Evolutionary conservation across 2,888 invertebrate species (phyloP), one percentile per base, ranked within the genome.

Genomic region (Synergus gifuensis): DNA sequence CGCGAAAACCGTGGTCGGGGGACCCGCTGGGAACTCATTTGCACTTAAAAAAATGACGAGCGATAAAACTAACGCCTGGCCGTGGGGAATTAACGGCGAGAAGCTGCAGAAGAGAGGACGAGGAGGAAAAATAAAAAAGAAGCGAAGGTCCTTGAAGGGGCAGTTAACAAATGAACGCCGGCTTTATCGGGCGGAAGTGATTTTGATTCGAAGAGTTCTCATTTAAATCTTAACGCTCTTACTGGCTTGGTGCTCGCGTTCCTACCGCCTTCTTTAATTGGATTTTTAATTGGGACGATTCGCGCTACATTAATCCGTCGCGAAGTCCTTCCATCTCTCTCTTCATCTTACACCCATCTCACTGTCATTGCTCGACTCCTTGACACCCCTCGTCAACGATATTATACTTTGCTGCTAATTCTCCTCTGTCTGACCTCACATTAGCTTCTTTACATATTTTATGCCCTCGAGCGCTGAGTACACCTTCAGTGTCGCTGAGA

Each of bases 31-130:
- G 88, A 90, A 90, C 90, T 91, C 91, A 91, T 91, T 91, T 91
- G 91, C 91, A 91, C 91, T 91, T 91, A 90, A 91, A 91, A 90
- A 91, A 91, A 91, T 91, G 90, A 91, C 90, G 89, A 89, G 91
- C 90, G 88, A 90, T 91, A 91, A 91, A 91, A 89, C 90, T 90
- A 90, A 91, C 90, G 88, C 87, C 86, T 82, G 84, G 86, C 83
- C 85, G 81, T 83, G 85, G 82, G 83, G 84, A 85, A 87, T 86
- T 86, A 85, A 86, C 84, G 85, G 81, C 82, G 84, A 77, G 78
- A 80, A 77, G 79, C 78, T 81, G 82, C 81, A 73, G 76, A 73
- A 78, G 76, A 77, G 76, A 63, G 73, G 42, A 66, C 58, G 14
- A 79, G 78, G 81, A 84, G 82, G 82, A 77, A 83, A 82, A 82